Conservation (phyloP, 2,888 invertebrate genomes). For the Polydrusus pterygomalis region DNA sequence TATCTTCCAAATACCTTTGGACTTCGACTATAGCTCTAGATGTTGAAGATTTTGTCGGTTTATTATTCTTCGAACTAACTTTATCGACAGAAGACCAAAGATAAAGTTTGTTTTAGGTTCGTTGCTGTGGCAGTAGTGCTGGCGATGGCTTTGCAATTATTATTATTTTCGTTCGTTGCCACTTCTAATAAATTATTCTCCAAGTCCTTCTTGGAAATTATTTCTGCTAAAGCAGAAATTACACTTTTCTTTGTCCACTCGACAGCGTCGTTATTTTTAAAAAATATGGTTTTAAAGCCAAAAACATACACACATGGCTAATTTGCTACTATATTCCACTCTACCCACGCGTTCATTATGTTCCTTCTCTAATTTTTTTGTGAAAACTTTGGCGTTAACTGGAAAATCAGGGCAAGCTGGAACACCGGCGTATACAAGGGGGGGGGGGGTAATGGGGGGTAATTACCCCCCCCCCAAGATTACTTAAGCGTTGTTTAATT, state of each 20-base stretch:
- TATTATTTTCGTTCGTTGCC: neutral
- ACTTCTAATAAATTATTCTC: neutral
- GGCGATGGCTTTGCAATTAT: neutral
- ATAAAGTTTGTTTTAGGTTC: neutral
- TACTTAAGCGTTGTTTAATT: no score
- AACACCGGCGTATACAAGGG: no score
- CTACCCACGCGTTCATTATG: constrained; percentile 21
- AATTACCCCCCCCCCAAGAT: no score
- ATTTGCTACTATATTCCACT: neutral
- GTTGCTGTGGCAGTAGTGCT: no score
- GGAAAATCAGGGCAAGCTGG: neutral
- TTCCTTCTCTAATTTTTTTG: neutral
- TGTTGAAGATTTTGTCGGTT: constrained; percentile 41
- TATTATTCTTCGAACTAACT: constrained; percentile 8
- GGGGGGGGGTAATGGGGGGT: no score
- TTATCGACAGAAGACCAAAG: no score
- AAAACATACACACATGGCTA: neutral
- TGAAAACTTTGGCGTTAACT: neutral
- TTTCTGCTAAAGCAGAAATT: constrained; percentile 1
- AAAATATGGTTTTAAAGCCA: constrained; percentile 39
- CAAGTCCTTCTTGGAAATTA: neutral
- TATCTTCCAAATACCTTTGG: constrained; percentile 53
- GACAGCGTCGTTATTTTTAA: constrained; percentile 44
- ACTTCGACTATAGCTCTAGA: constrained; percentile 29
- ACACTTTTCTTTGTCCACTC: constrained; percentile 3